Conservation (phyloP, 2,888 invertebrate species). For the Tiliacea citrago region DNA sequence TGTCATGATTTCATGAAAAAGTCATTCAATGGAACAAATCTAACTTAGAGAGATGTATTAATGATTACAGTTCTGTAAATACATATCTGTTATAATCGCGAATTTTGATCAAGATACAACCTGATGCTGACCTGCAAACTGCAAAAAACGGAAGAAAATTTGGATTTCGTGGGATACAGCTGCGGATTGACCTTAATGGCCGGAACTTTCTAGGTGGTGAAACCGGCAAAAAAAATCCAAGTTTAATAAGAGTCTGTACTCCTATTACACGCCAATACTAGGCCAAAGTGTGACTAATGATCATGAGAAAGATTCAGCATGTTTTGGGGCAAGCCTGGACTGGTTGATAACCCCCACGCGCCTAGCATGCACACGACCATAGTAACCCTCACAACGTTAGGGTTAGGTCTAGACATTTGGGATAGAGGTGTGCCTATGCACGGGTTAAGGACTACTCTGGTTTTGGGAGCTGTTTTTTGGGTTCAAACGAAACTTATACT, state of each 20-base stretch:
- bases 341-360: slow-evolving; percentile 65
- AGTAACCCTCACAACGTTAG: slow-evolving; percentile 59
- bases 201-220: background rate
- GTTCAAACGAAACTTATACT: slow-evolving; percentile 17
- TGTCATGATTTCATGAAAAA: no score
- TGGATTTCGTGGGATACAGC: no score
- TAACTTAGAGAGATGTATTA: no score
- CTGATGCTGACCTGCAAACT: no score
- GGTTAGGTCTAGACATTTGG: slow-evolving; percentile 26
- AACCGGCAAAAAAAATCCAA: no score
- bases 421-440: slow-evolving; percentile 32
- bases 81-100: no score
- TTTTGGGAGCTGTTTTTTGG: slow-evolving; percentile 13
- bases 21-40: no score
- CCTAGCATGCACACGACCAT: slow-evolving; percentile 65
- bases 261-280: slow-evolving; percentile 60
- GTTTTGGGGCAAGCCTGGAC: slow-evolving; percentile 55
- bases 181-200: no score
- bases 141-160: no score
- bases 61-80: no score
- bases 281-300: slow-evolving; percentile 59
- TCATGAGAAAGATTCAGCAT: slow-evolving; percentile 53
- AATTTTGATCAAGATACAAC: no score
- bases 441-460: slow-evolving; percentile 16
- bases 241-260: slow-evolving; percentile 25